phyloP scores from a whole-genome alignment of 2,113 vertebrate genomes.

The Brevimyrus niger region DNA sequence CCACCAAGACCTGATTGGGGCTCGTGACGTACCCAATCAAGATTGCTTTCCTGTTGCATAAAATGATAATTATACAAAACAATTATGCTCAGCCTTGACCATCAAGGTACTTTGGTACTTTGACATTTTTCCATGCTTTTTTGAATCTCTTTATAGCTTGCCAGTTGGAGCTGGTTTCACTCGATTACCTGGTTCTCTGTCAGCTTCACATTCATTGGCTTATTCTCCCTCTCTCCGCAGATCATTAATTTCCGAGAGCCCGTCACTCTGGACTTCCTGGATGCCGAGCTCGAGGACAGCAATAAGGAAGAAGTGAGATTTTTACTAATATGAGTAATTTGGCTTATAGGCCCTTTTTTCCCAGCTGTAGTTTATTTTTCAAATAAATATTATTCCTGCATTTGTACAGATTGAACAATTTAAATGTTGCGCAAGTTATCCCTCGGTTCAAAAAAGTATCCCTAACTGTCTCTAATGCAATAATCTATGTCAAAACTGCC shows the following conservation, averaged over 20 bases:
- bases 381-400: neutral
- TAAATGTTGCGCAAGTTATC: neutral
- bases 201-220: constrained; percentile 9
- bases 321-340: neutral
- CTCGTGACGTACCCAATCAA: neutral
- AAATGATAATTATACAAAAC: neutral
- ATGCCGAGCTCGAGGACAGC: constrained; percentile 87
- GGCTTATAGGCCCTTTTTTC: neutral
- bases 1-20: neutral
- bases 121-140: neutral
- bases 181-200: constrained; percentile 24
- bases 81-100: neutral
- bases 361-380: neutral
- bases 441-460: neutral
- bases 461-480: neutral
- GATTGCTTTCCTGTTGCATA: neutral
- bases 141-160: neutral
- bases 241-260: constrained; percentile 93
- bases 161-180: neutral
- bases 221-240: constrained; percentile 46
- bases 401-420: neutral
- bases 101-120: neutral
- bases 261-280: constrained; percentile 91
- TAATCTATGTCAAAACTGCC: neutral
- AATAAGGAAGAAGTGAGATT: constrained; percentile 85